Conservation (phyloP, 2,113 vertebrate genomes). For the Xiphophorus maculatus region DNA sequence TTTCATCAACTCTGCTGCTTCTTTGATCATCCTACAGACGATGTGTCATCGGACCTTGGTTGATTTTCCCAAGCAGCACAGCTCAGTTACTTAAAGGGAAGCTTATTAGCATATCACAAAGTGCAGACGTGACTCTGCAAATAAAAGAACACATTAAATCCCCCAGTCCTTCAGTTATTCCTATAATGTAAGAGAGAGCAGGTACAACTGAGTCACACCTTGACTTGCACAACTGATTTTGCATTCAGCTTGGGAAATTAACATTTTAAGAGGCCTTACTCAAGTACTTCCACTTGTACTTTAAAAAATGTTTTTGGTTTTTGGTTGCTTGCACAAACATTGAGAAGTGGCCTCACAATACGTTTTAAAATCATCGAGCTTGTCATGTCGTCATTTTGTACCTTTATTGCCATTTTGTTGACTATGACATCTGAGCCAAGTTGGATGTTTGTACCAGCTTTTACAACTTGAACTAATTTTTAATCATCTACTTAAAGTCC, state of each 20-base stretch:
- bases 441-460: neutral
- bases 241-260: conserved; percentile 36
- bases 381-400: neutral
- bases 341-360: conserved; percentile 35
- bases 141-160: conserved; percentile 71
- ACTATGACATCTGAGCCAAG: neutral
- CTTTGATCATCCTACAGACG: conserved; percentile 63
- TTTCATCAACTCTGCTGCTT: conserved; percentile 40
- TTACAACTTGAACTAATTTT: neutral
- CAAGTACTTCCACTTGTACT: conserved; percentile 4
- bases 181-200: conserved; percentile 37
- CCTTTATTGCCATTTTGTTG: neutral
- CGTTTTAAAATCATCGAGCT: conserved; percentile 14
- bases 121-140: conserved; percentile 75
- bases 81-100: conserved; percentile 68
- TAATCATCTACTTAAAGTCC: neutral
- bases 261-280: conserved; percentile 16
- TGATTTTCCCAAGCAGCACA: conserved; percentile 59
- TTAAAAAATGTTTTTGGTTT: conserved; percentile 1
- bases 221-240: conserved; percentile 29
- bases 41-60: conserved; percentile 49
- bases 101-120: conserved; percentile 74
- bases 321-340: conserved; percentile 17
- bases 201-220: conserved; percentile 28
- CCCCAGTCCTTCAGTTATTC: conserved; percentile 54